phyloP scores from a whole-genome alignment of 2,113 vertebrate species.

The Suncus etruscus region DNA sequence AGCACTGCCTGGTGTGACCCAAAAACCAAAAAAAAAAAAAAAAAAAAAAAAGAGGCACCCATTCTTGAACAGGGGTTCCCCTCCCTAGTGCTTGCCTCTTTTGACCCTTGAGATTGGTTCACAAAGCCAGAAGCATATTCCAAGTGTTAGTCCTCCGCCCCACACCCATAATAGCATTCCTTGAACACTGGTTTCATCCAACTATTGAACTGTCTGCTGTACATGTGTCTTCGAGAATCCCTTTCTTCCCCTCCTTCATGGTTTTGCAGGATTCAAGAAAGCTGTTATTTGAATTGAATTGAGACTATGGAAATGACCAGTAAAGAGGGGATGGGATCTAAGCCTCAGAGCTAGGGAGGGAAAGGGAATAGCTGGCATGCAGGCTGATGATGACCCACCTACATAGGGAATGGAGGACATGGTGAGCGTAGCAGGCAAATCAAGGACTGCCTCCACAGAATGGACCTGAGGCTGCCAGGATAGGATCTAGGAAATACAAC shows the following conservation, averaged over 20 bases:
- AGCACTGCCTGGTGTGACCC: no score
- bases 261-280: neutral
- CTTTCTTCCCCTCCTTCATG: neutral
- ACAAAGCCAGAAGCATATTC: neutral
- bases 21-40: no score
- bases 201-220: no score
- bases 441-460: neutral
- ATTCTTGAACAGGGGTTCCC: neutral
- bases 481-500: neutral
- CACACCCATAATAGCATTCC: neutral
- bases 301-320: neutral
- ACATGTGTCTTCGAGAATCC: neutral
- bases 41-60: neutral
- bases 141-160: no score
- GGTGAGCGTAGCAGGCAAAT: neutral
- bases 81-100: neutral
- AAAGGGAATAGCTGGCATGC: neutral
- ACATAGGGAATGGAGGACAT: neutral
- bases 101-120: neutral
- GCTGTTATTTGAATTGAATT: neutral
- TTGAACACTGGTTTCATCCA: neutral
- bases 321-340: neutral
- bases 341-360: neutral
- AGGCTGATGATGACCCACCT: neutral
- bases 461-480: neutral